Evolutionary conservation across 2,888 invertebrate species (phyloP).

Genomic region (Spodoptera littoralis): DNA sequence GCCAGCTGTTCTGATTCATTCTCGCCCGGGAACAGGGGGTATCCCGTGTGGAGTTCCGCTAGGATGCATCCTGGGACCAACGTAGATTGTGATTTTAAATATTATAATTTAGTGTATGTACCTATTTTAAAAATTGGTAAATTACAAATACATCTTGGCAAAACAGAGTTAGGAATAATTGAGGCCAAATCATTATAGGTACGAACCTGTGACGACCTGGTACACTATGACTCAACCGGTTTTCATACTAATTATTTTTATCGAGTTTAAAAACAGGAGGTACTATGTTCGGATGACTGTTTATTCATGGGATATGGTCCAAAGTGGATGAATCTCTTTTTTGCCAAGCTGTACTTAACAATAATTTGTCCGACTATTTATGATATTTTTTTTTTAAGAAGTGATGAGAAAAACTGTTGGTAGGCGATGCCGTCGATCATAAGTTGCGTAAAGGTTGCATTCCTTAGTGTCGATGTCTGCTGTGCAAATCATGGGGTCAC

Average conservation of each 20-base stretch:
- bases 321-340: too few species aligned
- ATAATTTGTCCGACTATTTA: too few species aligned
- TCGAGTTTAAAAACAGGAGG: too few species aligned
- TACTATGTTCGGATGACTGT: too few species aligned
- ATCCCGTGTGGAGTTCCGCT: conserved; percentile 98
- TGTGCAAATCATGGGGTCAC: conserved; percentile 65
- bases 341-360: too few species aligned
- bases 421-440: conserved; percentile 49
- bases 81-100: neutral
- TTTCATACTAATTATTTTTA: too few species aligned
- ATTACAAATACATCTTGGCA: too few species aligned
- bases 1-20: conserved; percentile 99
- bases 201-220: too few species aligned
- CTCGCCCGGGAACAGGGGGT: conserved; percentile 98
- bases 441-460: conserved; percentile 67
- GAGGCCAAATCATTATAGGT: too few species aligned
- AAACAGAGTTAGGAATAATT: too few species aligned
- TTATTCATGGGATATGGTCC: too few species aligned
- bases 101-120: neutral
- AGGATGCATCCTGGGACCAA: conserved; percentile 94
- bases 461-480: conserved; percentile 68
- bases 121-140: conserved; percentile 13
- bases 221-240: too few species aligned
- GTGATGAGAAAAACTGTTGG: conserved; percentile 25
- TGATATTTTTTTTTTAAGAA: neutral